Base-by-base conservation (phyloP, 35 echinoderm and acorn worm species). In the Amphiura filiformis region DNA sequence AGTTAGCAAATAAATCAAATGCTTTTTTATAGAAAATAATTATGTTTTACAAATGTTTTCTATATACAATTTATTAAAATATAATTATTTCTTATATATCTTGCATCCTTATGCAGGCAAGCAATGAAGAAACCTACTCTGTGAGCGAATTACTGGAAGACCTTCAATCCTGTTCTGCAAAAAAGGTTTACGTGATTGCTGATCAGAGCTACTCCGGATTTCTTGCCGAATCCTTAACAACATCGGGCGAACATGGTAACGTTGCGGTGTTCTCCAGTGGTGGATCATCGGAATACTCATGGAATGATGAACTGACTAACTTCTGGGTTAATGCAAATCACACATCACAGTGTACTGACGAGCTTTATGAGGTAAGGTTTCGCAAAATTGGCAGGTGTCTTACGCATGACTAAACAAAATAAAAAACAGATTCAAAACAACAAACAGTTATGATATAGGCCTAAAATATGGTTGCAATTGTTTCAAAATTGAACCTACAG, bases 131-230 rank as follows among this genome's bases (percentile, higher is more conserved):
- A 65, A 90, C 75, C 37, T 92, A 95, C 87, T 87, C 86, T 0
- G 77, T 87, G 0, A 39, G 36, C 0, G 96, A 99, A 88, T 65
- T 99, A 17, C 34, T 94, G 1, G 82, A 89, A 86, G 96, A 99
- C 80, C 78, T 99, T 30, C 32, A 85, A 5, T 80, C 92, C 39
- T 99, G 96, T 56, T 52, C 44, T 33, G 93, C 96, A 11, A 86
- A 89, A 34, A 90, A 88, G 31, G 88, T 99, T 1, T 95, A 95
- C 26, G 47, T 99, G 22, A 88, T 99, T 0, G 90, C 93, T n/a
- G 96, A 99, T 81, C 96, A 99, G 77, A 99, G 96, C 65, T 99
- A 87, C 56, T 99, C 96, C 12, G 96, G 96, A 11, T 38, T 87
- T 22, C 76, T 99, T 23, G 93, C 87, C 0, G 65, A 96, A 80